phyloP scores from a whole-genome alignment of 2,888 invertebrate genomes.

The Actias luna region DNA sequence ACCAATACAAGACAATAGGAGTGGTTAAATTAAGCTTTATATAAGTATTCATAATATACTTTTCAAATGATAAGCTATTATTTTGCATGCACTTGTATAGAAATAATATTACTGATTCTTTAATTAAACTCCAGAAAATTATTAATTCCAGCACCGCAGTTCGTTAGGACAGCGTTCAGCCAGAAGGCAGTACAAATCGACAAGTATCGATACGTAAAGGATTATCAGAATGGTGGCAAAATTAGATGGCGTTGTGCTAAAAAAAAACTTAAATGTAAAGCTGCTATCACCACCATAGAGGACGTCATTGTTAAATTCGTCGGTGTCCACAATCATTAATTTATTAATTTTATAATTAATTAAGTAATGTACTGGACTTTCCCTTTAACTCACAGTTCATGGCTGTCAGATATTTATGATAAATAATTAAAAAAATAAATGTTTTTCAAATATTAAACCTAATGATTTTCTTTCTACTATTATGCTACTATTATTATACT shows the following conservation, averaged over 20 bases:
- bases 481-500: no score
- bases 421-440: no score
- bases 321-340: conserved; percentile 21
- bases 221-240: conserved; percentile 20
- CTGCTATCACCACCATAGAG: conserved; percentile 37
- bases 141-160: conserved; percentile 23
- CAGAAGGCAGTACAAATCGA: conserved; percentile 22
- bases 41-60: no score
- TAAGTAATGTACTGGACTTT: no score
- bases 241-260: conserved; percentile 35
- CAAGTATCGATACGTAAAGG: conserved; percentile 21
- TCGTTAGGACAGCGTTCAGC: conserved; percentile 25
- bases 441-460: no score
- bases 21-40: no score
- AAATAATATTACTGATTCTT: background rate
- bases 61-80: no score
- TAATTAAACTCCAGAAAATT: background rate
- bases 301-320: conserved; percentile 30
- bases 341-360: background rate
- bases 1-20: no score
- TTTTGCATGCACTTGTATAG: no score
- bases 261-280: conserved; percentile 41
- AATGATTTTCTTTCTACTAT: no score
- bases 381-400: no score
- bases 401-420: no score